Percentiles rank a stretch among this genome's conserved stretches.
phyloP scores from a whole-genome alignment of 2,113 vertebrate genomes.

The Leuciscus idus region DNA sequence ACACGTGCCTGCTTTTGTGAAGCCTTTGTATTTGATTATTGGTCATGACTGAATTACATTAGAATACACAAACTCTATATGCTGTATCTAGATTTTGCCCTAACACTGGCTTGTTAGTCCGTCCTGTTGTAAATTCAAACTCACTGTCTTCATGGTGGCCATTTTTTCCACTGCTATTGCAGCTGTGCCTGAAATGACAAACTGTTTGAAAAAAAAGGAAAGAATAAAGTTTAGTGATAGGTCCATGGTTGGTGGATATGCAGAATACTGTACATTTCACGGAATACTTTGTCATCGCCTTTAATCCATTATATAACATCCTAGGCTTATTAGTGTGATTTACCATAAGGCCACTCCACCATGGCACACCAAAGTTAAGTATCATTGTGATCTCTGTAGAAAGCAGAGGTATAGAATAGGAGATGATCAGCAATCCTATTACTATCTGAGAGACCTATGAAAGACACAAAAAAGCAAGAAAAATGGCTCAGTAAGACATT shows the following conservation, averaged over 20 bases:
- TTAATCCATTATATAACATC: neutral
- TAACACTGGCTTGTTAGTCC: neutral
- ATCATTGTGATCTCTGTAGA: conserved; percentile 64
- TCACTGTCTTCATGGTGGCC: conserved; percentile 67
- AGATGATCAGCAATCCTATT: conserved; percentile 73
- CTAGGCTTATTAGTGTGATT: neutral
- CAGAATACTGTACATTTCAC: neutral
- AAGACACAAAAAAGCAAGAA: neutral
- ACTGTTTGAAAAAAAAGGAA: conserved; percentile 59
- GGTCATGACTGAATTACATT: neutral
- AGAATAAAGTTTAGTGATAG: neutral
- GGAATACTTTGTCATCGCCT: neutral
- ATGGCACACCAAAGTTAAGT: conserved; percentile 69
- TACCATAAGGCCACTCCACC: conserved; percentile 71
- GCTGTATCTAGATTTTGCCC: neutral
- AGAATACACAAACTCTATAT: neutral
- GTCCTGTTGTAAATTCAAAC: conserved; percentile 47
- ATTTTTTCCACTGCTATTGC: conserved; percentile 69
- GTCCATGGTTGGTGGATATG: neutral
- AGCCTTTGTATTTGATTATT: neutral
- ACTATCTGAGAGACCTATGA: conserved; percentile 74
- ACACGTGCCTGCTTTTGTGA: neutral
- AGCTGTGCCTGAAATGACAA: conserved; percentile 67
- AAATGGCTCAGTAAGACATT: neutral
- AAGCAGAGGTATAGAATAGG: conserved; percentile 73